Base-by-base conservation (phyloP, 2,888 invertebrate genomes). In the Serripes groenlandicus region DNA sequence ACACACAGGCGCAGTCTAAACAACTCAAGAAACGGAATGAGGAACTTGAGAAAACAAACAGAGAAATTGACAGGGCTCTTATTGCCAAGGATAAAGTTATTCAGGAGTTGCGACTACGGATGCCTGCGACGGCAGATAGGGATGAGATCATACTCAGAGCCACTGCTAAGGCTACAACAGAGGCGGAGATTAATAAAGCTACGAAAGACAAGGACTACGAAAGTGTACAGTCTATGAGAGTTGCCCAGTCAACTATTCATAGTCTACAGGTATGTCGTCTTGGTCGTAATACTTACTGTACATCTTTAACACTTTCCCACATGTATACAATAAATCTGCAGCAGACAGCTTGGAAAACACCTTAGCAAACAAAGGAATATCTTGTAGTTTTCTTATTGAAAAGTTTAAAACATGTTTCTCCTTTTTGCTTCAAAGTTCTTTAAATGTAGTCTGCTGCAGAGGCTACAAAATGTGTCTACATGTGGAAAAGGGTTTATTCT, bases 71-170 rank as follows among this genome's bases (percentile, higher is more conserved):
- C 58, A 85, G 89, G n/a, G 92, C 92, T 28, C 81, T 95, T 49
- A 87, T 94, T 52, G 88, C 92, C 26, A 87, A 94, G 60, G 95
- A 95, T 75, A 91, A 92, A 72, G 89, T 94, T 5, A 93, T 95
- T 35, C 90, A 93, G n/a, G 94, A 95, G 78, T 88, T 95, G 73
- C 85, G 95, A 52, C 91, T 95, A 21, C 91, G 94, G 26, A 91
- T 95, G 91, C 95, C 95, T 9, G 94, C 94, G 21, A 91, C 94
- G 4, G 91, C 92, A 4, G 95, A 94, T 26, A 85, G 94, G 34
- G 94, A 94, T 86, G 92, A 92, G 68, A 91, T 93, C 49, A 93
- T 95, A 26, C 76, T 90, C 42, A 91, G 89, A 62, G 93, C 93
- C 21, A 93, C 93, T 42, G 88, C 92, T 11, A 91, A 89, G 37